Evolutionary conservation across 2,113 vertebrate species (phyloP), one percentile per base, ranked within the genome.

Genomic region (Pelecanus crispus): DNA sequence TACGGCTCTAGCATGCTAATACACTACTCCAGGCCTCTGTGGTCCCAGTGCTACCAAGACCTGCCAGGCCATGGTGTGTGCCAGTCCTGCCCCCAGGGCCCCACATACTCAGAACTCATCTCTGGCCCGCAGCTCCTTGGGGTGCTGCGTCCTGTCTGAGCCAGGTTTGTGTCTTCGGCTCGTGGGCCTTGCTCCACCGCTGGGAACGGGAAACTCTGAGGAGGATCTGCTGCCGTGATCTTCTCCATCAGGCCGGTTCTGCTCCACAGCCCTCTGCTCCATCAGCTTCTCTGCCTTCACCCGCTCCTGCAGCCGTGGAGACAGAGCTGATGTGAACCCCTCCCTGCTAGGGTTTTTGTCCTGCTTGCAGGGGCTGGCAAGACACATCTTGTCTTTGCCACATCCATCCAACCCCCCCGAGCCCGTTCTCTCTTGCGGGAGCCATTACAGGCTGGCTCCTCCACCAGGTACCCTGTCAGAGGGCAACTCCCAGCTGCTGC

Each of bases 231-330:
- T 52, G 7, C 74, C 72, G 53, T 7, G 22, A 36, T 38, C 68
- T 14, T 50, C 68, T 44, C 85, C 83, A 29, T 66, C 81, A 7
- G 81, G 31, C 40, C 26, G 44, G 18, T 95, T 90, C 28, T 96
- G 88, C 80, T 97, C 88, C 58, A 10, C 11, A 24, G 79, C 66
- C 18, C 62, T 80, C 91, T 85, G 92, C 59, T 89, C 67, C 81
- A 98, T 84, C 50, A 98, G 92, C 55, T 97, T 91, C 67, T 98
- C 95, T 70, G 98, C 98, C 80, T 97, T 97, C 45, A 80, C 55
- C 66, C 97, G 94, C 20, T 98, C 98, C 98, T 98, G 80, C 68
- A 81, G 87, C 62, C 94, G 79, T 1, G 24, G 50, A 92, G 50
- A 66, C 11, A 63, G 73, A 78, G 25, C 29, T 9, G 1, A 67